Evolutionary conservation across 1,140 invertebrate species (phyloP).

Genomic region (Babylonia areolata): DNA sequence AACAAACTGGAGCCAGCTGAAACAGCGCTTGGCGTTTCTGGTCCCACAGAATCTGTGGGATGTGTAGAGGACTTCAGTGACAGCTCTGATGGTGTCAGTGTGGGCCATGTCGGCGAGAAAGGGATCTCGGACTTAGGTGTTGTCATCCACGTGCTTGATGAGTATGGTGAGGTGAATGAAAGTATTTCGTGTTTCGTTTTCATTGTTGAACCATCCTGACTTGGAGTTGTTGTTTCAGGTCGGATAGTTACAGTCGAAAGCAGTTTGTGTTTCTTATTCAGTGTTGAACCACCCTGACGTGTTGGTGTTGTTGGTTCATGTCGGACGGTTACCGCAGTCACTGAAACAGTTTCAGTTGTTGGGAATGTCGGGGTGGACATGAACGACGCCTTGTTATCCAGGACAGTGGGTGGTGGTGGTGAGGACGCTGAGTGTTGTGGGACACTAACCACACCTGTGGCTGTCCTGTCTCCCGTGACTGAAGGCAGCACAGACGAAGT

Average conservation of each 20-base stretch:
- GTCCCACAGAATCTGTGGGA: too few relatives aligned
- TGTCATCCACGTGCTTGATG: neutral
- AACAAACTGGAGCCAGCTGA: too few relatives aligned
- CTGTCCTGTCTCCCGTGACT: neutral
- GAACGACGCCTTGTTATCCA: neutral
- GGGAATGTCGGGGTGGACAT: neutral
- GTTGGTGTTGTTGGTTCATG: too few relatives aligned
- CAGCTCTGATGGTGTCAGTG: neutral
- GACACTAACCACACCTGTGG: neutral
- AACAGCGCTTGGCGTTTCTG: too few relatives aligned
- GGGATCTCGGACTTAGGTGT: neutral
- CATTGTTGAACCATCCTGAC: neutral
- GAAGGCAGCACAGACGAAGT: neutral
- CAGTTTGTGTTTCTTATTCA: too few relatives aligned
- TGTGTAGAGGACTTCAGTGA: neutral
- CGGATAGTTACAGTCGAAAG: neutral
- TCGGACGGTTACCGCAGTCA: neutral
- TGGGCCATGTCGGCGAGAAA: neutral
- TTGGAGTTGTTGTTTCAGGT: neutral
- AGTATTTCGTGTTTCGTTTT: neutral
- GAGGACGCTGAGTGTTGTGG: neutral
- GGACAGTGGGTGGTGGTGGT: neutral
- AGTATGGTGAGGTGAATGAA: neutral
- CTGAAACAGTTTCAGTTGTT: neutral
- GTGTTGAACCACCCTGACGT: too few relatives aligned